Conservation (phyloP, 2,888 invertebrate species). For the Drosophila subsilvestris region DNA sequence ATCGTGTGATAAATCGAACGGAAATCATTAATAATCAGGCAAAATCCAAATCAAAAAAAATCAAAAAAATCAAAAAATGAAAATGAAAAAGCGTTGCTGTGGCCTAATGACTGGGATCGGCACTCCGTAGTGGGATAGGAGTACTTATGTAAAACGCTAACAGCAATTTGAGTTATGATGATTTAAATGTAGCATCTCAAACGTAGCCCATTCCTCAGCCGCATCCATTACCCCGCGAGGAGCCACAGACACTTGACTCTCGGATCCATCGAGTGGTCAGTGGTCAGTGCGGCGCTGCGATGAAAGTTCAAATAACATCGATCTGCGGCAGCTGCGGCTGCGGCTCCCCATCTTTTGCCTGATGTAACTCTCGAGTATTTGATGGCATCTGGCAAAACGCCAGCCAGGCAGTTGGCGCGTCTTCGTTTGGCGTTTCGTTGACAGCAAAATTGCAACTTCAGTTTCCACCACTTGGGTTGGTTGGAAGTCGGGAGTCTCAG, state of each 20-base stretch:
- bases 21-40: slow-evolving; percentile 75
- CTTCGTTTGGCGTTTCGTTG: slow-evolving; percentile 61
- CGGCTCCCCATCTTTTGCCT: slow-evolving; percentile 28
- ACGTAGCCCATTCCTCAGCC: slow-evolving; percentile 6
- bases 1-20: slow-evolving; percentile 77
- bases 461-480: slow-evolving; percentile 55
- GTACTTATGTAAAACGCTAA: slow-evolving; percentile 44
- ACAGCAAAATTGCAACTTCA: slow-evolving; percentile 78
- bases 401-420: slow-evolving; percentile 43
- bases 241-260: slow-evolving; percentile 66
- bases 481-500: slow-evolving; percentile 15
- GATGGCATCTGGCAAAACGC: slow-evolving; percentile 68
- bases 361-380: slow-evolving; percentile 67
- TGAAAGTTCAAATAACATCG: slow-evolving; percentile 70
- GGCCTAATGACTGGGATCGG: slow-evolving; percentile 68
- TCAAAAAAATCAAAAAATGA: too few relatives aligned
- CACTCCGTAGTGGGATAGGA: slow-evolving; percentile 17
- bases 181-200: slow-evolving; percentile 69
- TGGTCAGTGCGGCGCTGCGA: slow-evolving; percentile 49
- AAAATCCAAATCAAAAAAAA: slow-evolving; percentile 44
- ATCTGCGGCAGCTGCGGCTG: slow-evolving; percentile 31
- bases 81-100: slow-evolving; percentile 42
- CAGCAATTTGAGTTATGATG: slow-evolving; percentile 57
- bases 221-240: not conserved
- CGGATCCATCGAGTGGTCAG: slow-evolving; percentile 17